These are phyloP conservation scores for Dicerorhinus sumatrensis DNA, from an alignment of 2,113 vertebrate species.

Conservation along the genomic window DNA sequence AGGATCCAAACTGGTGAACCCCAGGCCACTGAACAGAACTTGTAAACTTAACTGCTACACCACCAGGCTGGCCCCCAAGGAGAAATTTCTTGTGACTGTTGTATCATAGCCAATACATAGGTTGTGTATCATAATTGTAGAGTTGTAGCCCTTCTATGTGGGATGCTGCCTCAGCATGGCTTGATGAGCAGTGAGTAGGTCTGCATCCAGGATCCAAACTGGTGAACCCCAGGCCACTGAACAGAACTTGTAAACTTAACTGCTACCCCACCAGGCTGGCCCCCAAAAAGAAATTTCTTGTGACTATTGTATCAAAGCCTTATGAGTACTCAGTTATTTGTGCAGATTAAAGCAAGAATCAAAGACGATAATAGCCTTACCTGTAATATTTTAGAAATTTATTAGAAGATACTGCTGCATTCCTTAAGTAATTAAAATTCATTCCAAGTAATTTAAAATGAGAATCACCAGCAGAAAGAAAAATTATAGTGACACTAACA, in stretches of 20 bases:
- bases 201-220: too few relatives aligned
- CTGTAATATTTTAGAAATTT: background rate
- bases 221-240: too few relatives aligned
- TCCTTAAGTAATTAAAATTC: background rate
- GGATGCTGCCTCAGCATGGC: too few relatives aligned
- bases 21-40: too few relatives aligned
- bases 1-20: too few relatives aligned
- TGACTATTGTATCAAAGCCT: background rate
- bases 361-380: background rate
- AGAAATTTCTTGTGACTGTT: background rate
- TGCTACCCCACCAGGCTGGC: too few relatives aligned
- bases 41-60: too few relatives aligned
- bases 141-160: too few relatives aligned
- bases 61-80: too few relatives aligned
- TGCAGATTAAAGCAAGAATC: background rate
- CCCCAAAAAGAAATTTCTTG: background rate
- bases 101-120: background rate
- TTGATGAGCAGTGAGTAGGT: too few relatives aligned
- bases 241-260: too few relatives aligned
- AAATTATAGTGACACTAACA: background rate
- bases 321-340: background rate
- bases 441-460: background rate
- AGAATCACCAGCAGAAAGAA: background rate
- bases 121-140: too few relatives aligned
- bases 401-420: background rate